Conservation (phyloP, 2,888 invertebrate species). For the Hetaerina titia region DNA sequence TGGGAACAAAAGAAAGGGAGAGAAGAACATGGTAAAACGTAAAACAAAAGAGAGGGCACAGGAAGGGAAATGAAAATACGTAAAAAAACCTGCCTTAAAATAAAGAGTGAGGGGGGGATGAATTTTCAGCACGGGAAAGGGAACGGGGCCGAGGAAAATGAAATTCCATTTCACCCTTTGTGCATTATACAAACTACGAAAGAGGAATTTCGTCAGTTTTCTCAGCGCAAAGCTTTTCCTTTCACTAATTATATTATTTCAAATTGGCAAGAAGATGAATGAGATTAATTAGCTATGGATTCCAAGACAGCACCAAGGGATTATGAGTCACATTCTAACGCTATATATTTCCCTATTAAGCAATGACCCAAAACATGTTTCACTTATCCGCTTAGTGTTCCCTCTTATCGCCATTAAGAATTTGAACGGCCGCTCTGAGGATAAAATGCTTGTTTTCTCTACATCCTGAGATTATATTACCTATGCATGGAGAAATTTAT, state of each 20-base stretch:
- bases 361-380: too few species aligned
- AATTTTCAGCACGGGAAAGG: not conserved
- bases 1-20: not conserved
- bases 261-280: not conserved
- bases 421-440: too few species aligned
- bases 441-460: too few species aligned
- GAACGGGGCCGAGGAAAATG: not conserved
- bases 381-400: too few species aligned
- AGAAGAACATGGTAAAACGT: slow-evolving; percentile 4
- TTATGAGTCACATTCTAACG: too few species aligned
- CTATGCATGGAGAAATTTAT: too few species aligned
- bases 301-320: not conserved
- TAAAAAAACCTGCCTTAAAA: not conserved
- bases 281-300: not conserved
- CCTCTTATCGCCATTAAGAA: too few species aligned
- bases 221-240: not conserved
- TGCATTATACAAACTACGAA: not conserved
- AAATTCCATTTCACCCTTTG: not conserved
- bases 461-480: too few species aligned
- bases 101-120: not conserved
- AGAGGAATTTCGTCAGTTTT: too few species aligned
- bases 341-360: too few species aligned
- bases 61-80: not conserved
- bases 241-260: not conserved
- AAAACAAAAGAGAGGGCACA: too few species aligned